Base-by-base conservation (phyloP, 2,888 invertebrate species). In the Omphaloscelis lunosa region DNA sequence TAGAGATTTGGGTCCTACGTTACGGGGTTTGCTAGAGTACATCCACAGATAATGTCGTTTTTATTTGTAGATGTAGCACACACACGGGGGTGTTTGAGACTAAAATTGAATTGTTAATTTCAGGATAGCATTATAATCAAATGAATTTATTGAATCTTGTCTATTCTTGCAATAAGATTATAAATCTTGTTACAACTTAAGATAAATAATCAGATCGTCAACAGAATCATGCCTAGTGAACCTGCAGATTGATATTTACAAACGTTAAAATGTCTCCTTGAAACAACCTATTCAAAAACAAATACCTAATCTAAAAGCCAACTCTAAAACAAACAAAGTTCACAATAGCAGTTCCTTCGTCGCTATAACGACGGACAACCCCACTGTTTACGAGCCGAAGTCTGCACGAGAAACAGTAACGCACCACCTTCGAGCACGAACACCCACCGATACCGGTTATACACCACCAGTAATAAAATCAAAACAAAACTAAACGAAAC, bases 291-390 rank as follows among this genome's bases (percentile, higher is more conserved):
- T 51, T 48, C 53, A 39, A 82, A 75, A 68, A 67, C 69, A 71
- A 81, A 83, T 80, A 83, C 34, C 34, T 34, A 34, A 62, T 71
- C 23, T 27, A 34, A 53, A 82, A 74, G 95, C 90, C 95, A 93
- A 92, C 93, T 96, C 96, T 96, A 93, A 89, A 86, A 87, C 86
- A 91, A 89, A 93, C 89, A 87, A 87, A 92, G 90, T 82, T 79
- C 92, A 90, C 91, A 92, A 94, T 93, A 95, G 94, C 96, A 94
- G 95, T 96, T 96, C 95, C 96, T 96, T 95, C 94, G 96, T 96
- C 96, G 95, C 96, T 95, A 96, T 96, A 96, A 96, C 96, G 94
- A 96, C 96, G 94, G 92, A 93, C 95, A 95, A 93, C 96, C 96
- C 96, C 95, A 95, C 96, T 95, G 96, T 96, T 96, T 96, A 96